Base-by-base conservation (phyloP, 2,797 vertebrate species). In the Diceros bicornis region DNA sequence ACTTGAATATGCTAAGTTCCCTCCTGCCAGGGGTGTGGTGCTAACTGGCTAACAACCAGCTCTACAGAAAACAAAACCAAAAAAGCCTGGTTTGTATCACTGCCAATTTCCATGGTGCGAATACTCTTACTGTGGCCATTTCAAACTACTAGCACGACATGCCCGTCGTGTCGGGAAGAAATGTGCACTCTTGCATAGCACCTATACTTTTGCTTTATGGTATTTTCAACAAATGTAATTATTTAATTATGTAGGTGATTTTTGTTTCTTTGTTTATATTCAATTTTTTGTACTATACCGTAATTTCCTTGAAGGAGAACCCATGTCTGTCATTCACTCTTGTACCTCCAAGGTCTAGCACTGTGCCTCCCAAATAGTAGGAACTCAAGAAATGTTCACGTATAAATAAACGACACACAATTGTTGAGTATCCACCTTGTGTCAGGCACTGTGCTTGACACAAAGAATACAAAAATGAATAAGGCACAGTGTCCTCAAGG, bases 51-150 rank as follows among this genome's bases (percentile, higher is more conserved):
- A 72, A 41, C 20, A 57, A 78, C 21, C 4, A 37, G 32, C 13
- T 83, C 27, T 64, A 47, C 7, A 71, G 37, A 55, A 59, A 83
- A 77, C 21, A 32, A 64, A 57, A 57, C 2, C 21, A 1, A n/a
- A 41, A 18, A 52, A 41, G 8, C 37, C 20, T 50, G 13, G 9
- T 61, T 20, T 11, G 4, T 18, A 6, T 14, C 59, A 32, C 0
- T 23, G 20, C 69, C 59, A 32, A 16, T 71, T 47, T 23, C 23
- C 57, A 16, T 12, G 27, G 44, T 34, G 2, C 47, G 74, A 78
- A 69, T 12, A 37, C 10, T 52, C 50, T 32, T 7, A 0, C 52
- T 1, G 0, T 3, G 23, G n/a, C 4, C n/a, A 21, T 37, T 6
- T 32, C 23, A 27, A 57, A 41, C 37, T 41, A 66, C 5, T 7